Evolutionary conservation across 2,797 vertebrate genomes (phyloP).

Genomic region (Poeciliopsis gracilis): DNA sequence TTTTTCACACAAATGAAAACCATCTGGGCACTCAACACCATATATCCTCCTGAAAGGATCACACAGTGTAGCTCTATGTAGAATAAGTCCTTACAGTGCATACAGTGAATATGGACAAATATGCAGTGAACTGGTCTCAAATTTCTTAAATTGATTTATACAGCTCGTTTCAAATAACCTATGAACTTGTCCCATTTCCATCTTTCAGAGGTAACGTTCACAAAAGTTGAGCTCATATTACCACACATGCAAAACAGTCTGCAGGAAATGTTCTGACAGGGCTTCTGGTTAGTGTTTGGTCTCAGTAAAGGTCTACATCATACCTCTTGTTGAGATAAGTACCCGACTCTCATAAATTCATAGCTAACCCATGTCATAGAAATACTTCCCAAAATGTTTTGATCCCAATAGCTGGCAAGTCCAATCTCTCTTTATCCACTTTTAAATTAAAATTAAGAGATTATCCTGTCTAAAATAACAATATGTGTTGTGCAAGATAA

Average conservation of each 20-base stretch:
- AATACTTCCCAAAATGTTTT: constrained; percentile 11
- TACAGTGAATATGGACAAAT: background rate
- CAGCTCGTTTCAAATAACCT: constrained; percentile 24
- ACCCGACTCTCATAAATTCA: constrained; percentile 17
- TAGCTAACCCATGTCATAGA: constrained; percentile 9
- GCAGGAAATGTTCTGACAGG: constrained; percentile 50
- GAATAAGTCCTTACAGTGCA: background rate
- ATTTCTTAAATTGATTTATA: constrained; percentile 38
- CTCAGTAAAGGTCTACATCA: constrained; percentile 54
- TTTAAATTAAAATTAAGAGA: constrained; percentile 4
- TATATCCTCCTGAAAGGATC: constrained; percentile 40
- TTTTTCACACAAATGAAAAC: constrained; percentile 67
- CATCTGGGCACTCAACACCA: constrained; percentile 63
- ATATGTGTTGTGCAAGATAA: background rate
- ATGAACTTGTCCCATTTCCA: constrained; percentile 25
- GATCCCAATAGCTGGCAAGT: background rate
- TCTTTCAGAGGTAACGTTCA: constrained; percentile 49
- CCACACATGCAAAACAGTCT: constrained; percentile 49
- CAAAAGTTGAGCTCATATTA: constrained; percentile 63
- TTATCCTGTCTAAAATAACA: background rate
- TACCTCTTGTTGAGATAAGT: constrained; percentile 8
- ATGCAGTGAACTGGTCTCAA: constrained; percentile 8
- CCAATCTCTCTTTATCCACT: background rate
- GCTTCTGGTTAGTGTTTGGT: constrained; percentile 68
- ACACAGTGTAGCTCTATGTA: constrained; percentile 23